Evolutionary conservation across 1,140 invertebrate species (phyloP).

Genomic region (Reticulitermes speratus): DNA sequence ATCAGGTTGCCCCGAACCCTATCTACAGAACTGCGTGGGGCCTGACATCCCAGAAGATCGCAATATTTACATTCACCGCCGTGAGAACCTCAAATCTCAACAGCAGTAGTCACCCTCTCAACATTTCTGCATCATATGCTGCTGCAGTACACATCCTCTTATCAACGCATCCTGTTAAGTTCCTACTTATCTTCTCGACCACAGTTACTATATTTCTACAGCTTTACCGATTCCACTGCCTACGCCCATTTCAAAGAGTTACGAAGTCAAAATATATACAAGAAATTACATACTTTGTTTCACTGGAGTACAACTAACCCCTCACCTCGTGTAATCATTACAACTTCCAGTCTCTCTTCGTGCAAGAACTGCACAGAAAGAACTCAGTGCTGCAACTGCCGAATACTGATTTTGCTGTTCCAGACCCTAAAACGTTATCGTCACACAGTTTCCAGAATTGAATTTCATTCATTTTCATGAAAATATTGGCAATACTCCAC

Average conservation of each 20-base stretch:
- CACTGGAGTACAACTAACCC: background rate
- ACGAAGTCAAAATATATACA: slow-evolving; percentile 3
- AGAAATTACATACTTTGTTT: background rate
- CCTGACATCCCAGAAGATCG: no score
- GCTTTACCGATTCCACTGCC: slow-evolving; percentile 8
- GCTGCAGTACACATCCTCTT: background rate
- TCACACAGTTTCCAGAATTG: no score
- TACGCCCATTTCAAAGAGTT: background rate
- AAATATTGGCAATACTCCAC: no score
- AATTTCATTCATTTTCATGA: no score
- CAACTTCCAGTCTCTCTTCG: background rate
- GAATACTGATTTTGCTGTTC: no score
- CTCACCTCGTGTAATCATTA: background rate
- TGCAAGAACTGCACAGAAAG: background rate
- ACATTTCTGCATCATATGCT: background rate
- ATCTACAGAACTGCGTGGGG: no score
- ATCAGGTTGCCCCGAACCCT: no score
- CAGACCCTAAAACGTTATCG: no score
- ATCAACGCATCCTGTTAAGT: background rate
- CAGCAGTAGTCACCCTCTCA: no score
- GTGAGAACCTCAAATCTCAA: no score
- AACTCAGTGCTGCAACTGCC: background rate
- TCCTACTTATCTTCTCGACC: background rate
- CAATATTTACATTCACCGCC: no score
- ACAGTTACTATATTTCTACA: background rate